A percentile compares a stretch with the other conserved stretches of the same genome.
phyloP scores from a whole-genome alignment of 2,113 vertebrate genomes.

The Illadopsis cleaveri region DNA sequence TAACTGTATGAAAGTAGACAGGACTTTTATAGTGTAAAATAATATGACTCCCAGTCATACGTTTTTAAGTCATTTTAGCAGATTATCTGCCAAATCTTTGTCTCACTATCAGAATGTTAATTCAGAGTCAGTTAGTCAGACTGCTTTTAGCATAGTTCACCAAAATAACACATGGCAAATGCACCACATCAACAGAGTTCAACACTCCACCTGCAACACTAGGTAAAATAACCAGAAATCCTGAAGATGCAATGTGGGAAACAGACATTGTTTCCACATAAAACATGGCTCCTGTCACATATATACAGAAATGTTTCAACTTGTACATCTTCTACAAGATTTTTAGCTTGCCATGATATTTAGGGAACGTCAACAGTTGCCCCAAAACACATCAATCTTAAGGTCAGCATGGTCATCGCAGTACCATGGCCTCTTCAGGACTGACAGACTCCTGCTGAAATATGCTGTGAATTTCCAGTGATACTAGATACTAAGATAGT shows the following conservation, averaged over 20 bases:
- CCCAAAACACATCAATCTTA: background rate
- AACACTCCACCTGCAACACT: accelerated
- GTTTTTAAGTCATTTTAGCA: background rate
- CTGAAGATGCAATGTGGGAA: background rate
- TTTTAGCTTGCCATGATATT: background rate
- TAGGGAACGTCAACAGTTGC: background rate
- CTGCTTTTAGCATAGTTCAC: background rate
- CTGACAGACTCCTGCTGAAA: background rate
- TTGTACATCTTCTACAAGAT: background rate
- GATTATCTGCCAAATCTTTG: background rate
- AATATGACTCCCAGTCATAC: background rate
- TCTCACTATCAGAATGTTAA: background rate
- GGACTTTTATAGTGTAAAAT: background rate
- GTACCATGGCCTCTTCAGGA: accelerated
- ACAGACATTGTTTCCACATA: background rate
- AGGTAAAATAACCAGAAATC: background rate
- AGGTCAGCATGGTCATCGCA: background rate
- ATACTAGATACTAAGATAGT: background rate
- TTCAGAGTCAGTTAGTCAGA: background rate
- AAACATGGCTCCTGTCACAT: background rate
- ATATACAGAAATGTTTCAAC: background rate
- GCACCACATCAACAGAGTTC: background rate
- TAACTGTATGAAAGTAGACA: background rate
- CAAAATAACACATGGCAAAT: background rate
- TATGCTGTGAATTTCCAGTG: background rate